These are phyloP conservation scores for Anoplophora glabripennis DNA, from an alignment of 1,140 invertebrate species.

Conservation along the genomic window DNA sequence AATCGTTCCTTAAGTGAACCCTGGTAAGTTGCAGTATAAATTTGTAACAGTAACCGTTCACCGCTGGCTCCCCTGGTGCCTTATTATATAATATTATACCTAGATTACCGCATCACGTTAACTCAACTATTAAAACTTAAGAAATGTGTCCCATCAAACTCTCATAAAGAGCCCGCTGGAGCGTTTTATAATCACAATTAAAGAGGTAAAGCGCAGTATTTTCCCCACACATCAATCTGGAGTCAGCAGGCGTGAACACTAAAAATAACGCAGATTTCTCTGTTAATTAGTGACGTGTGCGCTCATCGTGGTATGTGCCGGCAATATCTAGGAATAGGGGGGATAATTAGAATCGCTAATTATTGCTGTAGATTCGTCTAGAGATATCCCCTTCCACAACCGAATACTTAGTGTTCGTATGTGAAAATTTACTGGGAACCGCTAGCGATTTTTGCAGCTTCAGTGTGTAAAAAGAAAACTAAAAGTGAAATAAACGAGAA, in stretches of 20 bases:
- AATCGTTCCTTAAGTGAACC: no score
- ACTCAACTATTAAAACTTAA: neutral
- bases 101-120: no score
- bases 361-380: conserved; percentile 4
- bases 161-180: conserved; percentile 17
- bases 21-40: no score
- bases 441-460: no score
- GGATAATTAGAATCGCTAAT: conserved; percentile 25
- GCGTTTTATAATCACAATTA: conserved; percentile 26
- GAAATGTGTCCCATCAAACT: conserved; percentile 17
- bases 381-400: conserved; percentile 1
- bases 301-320: conserved; percentile 32
- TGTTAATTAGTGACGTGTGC: conserved; percentile 37
- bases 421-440: no score
- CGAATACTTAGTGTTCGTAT: no score
- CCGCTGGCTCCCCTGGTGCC: no score
- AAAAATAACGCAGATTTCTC: conserved; percentile 40
- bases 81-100: no score
- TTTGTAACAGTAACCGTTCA: no score
- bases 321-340: conserved; percentile 20
- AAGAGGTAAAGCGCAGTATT: conserved; percentile 20
- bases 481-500: no score
- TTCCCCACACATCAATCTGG: conserved; percentile 33
- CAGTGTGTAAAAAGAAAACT: no score
- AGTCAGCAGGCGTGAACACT: conserved; percentile 34